Base-by-base conservation (phyloP, 2,888 invertebrate genomes). In the Malacosoma neustria region DNA sequence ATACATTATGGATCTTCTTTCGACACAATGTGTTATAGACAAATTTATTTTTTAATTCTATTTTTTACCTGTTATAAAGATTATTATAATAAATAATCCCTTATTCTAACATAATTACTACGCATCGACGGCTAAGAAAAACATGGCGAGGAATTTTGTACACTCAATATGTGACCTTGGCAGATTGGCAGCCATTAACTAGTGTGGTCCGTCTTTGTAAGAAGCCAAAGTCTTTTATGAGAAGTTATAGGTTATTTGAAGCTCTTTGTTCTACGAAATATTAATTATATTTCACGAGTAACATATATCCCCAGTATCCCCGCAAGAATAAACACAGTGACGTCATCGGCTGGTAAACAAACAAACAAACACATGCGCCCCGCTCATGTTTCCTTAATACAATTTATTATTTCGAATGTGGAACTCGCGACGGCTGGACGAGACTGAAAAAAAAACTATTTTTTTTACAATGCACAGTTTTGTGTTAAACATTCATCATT, bases 351-450 rank as follows among this genome's bases (percentile, higher is more conserved):
- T 72, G 72, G 82, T 87, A 87, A 87, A 87, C 87, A 87, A 87
- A 87, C 86, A 87, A 87, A 86, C 87, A 87, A 87, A 86, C 85
- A 87, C 86, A 85, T 84, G 82, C 87, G 85, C 81, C 69, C 71
- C 81, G 84, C 81, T 85, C 84, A 85, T 86, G 84, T 84, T 84
- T 84, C 84, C 82, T 84, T 84, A 84, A 84, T 85, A 84, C 85
- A 84, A 84, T 84, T 22, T 85, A 84, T 84, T 85, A 84, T 82
- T 84, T 84, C 77, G 81, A 81, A 84, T 80, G 80, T 79, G 69
- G 79, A 81, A 67, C 81, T 76, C 65, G 59, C 58, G 54, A 57
- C 64, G 63, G 55, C 52, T 70, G 67, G 75, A 70, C 4, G 22
- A 22, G 22, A 22, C 22, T 22, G 22, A 5, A 22, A 5, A 22